These are phyloP conservation scores for Bombus confusus DNA, from an alignment of 1,140 invertebrate species.

Conservation along the genomic window DNA sequence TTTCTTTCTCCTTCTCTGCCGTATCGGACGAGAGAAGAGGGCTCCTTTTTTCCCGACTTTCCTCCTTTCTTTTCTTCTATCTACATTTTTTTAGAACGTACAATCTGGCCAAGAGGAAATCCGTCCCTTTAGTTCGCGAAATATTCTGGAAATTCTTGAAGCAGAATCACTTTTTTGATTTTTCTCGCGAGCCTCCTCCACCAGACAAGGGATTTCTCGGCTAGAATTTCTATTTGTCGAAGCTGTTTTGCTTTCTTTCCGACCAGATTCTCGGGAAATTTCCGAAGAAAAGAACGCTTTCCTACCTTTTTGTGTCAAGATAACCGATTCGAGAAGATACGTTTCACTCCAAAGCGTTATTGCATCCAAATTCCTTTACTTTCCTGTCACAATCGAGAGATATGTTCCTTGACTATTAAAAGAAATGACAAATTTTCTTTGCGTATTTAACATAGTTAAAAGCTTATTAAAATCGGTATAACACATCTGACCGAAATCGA, in stretches of 20 bases:
- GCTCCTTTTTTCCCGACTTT: background rate
- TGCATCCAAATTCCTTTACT: background rate
- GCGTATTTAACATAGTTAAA: background rate
- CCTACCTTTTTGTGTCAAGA: background rate
- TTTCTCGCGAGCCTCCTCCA: background rate
- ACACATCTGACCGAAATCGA: too few relatives aligned
- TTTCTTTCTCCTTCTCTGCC: conserved; percentile 37
- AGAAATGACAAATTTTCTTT: background rate
- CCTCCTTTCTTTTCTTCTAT: too few relatives aligned
- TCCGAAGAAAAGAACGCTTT: background rate
- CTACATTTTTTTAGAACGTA: background rate
- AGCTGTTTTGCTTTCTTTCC: background rate
- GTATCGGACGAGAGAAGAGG: background rate
- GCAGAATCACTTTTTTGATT: conserved; percentile 10
- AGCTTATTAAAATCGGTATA: too few relatives aligned
- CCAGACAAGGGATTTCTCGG: background rate
- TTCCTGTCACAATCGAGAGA: background rate
- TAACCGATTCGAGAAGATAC: background rate
- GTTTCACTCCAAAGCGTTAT: background rate
- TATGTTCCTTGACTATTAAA: background rate
- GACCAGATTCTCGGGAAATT: background rate
- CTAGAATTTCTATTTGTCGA: background rate
- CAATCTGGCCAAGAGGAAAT: conserved; percentile 3
- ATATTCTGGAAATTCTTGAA: conserved; percentile 10
- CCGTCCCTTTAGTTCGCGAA: background rate